Percentiles rank a stretch among this genome's conserved stretches.
These are phyloP conservation scores for Glaucomys volans DNA, from an alignment of 2,113 vertebrate species.

Conservation along the genomic window DNA sequence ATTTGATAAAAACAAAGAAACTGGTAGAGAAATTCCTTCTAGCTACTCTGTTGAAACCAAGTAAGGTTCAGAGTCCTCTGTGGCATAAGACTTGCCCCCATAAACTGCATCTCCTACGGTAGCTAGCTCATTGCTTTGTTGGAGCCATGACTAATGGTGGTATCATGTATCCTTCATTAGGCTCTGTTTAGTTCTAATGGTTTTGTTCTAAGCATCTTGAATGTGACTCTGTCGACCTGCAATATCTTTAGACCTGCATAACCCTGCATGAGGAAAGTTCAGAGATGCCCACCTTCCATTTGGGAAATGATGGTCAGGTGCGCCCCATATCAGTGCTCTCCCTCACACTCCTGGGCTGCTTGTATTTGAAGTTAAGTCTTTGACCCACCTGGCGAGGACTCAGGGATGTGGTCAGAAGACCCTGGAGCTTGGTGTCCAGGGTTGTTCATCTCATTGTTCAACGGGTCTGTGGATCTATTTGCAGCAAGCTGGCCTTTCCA, in stretches of 20 bases:
- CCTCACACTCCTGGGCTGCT: neutral
- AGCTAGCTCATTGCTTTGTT: neutral
- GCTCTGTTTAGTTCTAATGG: neutral
- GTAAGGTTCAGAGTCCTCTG: neutral
- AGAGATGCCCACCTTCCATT: neutral
- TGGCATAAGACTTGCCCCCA: neutral
- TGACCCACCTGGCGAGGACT: neutral
- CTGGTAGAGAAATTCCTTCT: neutral
- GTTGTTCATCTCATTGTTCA: neutral
- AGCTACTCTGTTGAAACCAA: neutral
- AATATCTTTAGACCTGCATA: neutral
- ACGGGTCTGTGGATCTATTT: neutral
- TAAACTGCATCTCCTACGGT: neutral
- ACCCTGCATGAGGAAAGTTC: neutral
- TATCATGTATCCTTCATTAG: neutral
- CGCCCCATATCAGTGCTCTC: neutral
- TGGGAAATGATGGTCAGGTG: neutral
- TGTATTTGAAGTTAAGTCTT: neutral
- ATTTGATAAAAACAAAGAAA: neutral
- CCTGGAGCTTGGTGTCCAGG: neutral
- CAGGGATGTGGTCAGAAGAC: neutral
- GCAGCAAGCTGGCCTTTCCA: conserved; percentile 48
- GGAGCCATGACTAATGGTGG: neutral
- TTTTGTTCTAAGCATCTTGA: neutral
- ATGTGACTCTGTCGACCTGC: neutral